phyloP scores from a whole-genome alignment of 2,888 invertebrate genomes.

The Tipula confusa region DNA sequence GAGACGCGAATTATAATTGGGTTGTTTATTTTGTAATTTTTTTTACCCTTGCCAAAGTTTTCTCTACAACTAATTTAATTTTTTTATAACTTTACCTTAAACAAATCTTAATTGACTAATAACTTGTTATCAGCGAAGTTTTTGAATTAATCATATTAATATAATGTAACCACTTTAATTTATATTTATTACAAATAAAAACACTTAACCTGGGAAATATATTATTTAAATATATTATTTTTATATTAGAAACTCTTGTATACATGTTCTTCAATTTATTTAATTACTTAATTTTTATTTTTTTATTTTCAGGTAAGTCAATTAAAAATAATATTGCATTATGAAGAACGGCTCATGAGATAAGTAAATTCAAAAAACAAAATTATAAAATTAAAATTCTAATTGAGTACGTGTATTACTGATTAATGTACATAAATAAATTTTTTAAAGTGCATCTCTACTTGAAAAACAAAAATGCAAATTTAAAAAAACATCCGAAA shows the following conservation, averaged over 20 bases:
- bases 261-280: not conserved
- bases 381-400: not conserved
- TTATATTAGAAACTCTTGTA: too few relatives aligned
- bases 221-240: too few relatives aligned
- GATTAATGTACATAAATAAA: not conserved
- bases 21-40: not conserved
- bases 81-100: too few relatives aligned
- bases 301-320: not conserved
- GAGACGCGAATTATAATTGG: not conserved
- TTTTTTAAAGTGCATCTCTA: not conserved
- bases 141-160: too few relatives aligned
- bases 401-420: not conserved
- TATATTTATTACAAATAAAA: too few relatives aligned
- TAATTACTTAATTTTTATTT: not conserved
- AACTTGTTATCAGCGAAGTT: too few relatives aligned
- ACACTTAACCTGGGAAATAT: too few relatives aligned
- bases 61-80: too few relatives aligned
- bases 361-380: not conserved
- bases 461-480: not conserved
- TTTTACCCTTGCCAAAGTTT: too few relatives aligned
- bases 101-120: too few relatives aligned
- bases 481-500: not conserved
- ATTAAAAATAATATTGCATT: not conserved
- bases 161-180: too few relatives aligned
- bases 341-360: not conserved